Evolutionary conservation across 2,888 invertebrate species (phyloP).

Genomic region (Aproaerema taeniolella): DNA sequence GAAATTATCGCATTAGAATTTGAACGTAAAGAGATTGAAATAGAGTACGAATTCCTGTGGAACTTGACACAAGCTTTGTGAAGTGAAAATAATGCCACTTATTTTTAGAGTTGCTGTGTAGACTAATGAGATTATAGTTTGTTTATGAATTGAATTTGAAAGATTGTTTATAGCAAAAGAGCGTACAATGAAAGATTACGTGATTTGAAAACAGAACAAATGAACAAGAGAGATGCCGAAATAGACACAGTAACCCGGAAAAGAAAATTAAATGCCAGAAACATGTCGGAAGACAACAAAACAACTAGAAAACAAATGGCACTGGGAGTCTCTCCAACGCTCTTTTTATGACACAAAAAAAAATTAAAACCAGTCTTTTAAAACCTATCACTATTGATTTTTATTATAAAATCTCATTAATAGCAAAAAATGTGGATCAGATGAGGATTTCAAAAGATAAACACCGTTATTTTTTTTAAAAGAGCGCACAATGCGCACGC

Average conservation of each 20-base stretch:
- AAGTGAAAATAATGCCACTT: no score
- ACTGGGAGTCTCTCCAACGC: constrained; percentile 22
- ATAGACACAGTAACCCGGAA: constrained; percentile 30
- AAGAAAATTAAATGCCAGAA: constrained; percentile 19
- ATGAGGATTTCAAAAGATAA: background rate
- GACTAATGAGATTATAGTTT: no score
- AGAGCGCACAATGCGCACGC: constrained; percentile 32
- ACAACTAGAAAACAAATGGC: constrained; percentile 39
- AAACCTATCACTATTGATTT: constrained; percentile 19
- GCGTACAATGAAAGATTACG: no score
- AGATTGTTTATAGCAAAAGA: no score
- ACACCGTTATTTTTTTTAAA: background rate
- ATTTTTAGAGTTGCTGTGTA: no score
- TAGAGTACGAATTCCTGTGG: no score
- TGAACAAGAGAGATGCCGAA: constrained; percentile 9
- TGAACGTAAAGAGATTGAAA: no score
- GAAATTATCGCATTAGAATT: no score
- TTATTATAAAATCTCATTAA: no score
- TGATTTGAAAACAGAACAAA: background rate
- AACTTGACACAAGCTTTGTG: no score
- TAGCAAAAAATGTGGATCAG: constrained; percentile 15
- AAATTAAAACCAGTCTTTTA: constrained; percentile 11
- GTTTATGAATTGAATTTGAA: no score
- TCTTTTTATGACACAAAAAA: constrained; percentile 19
- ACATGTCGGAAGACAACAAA: constrained; percentile 38